Conservation (phyloP, 2,797 vertebrate species). For the Thripadectes ignobilis region DNA sequence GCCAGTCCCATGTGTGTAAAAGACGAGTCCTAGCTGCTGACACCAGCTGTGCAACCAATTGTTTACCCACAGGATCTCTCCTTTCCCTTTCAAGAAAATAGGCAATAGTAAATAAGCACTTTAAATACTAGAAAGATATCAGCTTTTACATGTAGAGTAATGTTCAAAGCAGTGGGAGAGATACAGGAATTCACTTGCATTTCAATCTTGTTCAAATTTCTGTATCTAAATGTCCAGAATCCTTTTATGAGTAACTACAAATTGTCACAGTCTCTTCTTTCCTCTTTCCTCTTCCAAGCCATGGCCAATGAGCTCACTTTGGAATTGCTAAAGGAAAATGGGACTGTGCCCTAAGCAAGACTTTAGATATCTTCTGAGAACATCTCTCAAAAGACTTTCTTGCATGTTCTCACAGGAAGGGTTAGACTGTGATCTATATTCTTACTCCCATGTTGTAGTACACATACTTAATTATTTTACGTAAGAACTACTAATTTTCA, state of each 20-base stretch:
- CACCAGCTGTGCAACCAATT: background rate
- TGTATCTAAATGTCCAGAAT: background rate
- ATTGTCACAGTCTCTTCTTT: background rate
- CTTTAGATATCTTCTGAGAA: background rate
- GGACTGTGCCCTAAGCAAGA: background rate
- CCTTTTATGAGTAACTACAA: background rate
- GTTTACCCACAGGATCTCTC: background rate
- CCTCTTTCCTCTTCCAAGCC: background rate
- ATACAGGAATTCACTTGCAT: background rate
- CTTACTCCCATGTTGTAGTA: background rate
- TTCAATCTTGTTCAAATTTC: background rate
- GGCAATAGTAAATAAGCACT: background rate
- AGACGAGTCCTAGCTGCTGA: background rate
- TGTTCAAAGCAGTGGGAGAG: background rate
- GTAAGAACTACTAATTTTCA: background rate
- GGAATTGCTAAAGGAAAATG: background rate
- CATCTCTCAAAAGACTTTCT: background rate
- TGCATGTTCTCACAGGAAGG: background rate
- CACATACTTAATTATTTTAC: background rate
- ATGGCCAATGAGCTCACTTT: background rate
- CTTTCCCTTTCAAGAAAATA: background rate
- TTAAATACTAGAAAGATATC: background rate
- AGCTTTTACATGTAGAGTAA: background rate
- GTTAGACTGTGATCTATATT: background rate
- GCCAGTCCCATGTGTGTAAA: background rate